Evolutionary conservation across 2,113 vertebrate species (phyloP).

Genomic region (Macrotis lagotis): DNA sequence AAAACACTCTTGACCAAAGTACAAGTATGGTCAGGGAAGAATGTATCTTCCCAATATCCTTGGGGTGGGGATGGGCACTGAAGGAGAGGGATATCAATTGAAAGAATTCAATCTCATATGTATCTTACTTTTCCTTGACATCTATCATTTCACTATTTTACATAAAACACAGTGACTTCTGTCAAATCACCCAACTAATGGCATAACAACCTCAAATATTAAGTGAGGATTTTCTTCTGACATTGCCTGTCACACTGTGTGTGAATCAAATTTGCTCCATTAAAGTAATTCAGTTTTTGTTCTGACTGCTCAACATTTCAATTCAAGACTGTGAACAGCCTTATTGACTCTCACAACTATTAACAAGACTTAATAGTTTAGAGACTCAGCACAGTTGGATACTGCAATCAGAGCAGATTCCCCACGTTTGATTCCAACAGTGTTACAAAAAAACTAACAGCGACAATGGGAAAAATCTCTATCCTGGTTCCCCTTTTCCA

Average conservation of each 20-base stretch:
- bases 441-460: slow-evolving; percentile 64
- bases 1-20: neutral
- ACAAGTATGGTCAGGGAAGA: neutral
- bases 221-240: slow-evolving; percentile 66
- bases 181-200: slow-evolving; percentile 49
- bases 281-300: slow-evolving; percentile 70
- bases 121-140: slow-evolving; percentile 37
- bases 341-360: slow-evolving; percentile 62
- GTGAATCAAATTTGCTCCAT: slow-evolving; percentile 65
- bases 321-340: slow-evolving; percentile 40
- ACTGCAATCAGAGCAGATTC: slow-evolving; percentile 60
- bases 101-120: neutral
- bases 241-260: slow-evolving; percentile 65
- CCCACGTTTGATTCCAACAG: slow-evolving; percentile 57
- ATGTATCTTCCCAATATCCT: neutral
- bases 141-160: slow-evolving; percentile 57
- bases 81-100: neutral
- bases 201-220: slow-evolving; percentile 54
- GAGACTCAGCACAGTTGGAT: slow-evolving; percentile 72
- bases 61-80: neutral
- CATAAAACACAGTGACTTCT: slow-evolving; percentile 52
- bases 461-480: slow-evolving; percentile 58
- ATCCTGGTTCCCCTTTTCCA: slow-evolving; percentile 24
- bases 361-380: slow-evolving; percentile 61
- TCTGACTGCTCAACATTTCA: slow-evolving; percentile 53